phyloP scores from a whole-genome alignment of 1,140 invertebrate genomes.

The Ips typographus region DNA sequence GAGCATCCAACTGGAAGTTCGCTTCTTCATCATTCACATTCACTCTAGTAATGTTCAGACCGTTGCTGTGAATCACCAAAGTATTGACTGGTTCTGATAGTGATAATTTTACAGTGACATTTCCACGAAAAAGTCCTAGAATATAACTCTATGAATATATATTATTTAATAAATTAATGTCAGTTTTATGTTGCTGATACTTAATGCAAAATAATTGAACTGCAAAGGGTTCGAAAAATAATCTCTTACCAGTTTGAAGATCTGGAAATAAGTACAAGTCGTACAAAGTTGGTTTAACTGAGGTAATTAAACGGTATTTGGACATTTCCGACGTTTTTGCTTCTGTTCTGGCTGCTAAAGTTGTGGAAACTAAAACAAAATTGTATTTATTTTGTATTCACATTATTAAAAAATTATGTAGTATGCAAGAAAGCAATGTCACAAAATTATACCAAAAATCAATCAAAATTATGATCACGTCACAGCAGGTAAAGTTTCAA shows the following conservation, averaged over 20 bases:
- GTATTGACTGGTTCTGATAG: slow-evolving; percentile 58
- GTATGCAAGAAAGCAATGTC: not conserved
- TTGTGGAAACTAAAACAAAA: not conserved
- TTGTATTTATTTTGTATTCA: too few species aligned
- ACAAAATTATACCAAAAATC: too few species aligned
- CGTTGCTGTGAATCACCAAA: slow-evolving; percentile 72
- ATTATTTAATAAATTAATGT: not conserved
- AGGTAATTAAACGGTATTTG: slow-evolving; percentile 56
- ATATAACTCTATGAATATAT: not conserved
- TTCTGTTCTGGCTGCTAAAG: slow-evolving; percentile 11
- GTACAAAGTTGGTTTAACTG: slow-evolving; percentile 71
- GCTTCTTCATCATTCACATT: slow-evolving; percentile 30
- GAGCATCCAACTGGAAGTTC: slow-evolving; percentile 30
- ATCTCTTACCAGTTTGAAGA: slow-evolving; percentile 67
- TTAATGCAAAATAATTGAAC: not conserved
- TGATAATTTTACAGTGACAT: slow-evolving; percentile 68
- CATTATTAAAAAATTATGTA: not conserved
- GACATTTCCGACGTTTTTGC: slow-evolving; percentile 35
- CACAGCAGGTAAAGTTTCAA: too few species aligned
- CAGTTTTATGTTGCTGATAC: too few species aligned
- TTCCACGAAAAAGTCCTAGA: slow-evolving; percentile 55
- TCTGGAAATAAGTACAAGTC: slow-evolving; percentile 75
- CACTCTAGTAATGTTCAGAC: slow-evolving; percentile 56
- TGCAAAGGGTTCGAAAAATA: not conserved
- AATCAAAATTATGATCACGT: too few species aligned